phyloP scores from a whole-genome alignment of 2,113 vertebrate genomes.

The Myodes glareolus region DNA sequence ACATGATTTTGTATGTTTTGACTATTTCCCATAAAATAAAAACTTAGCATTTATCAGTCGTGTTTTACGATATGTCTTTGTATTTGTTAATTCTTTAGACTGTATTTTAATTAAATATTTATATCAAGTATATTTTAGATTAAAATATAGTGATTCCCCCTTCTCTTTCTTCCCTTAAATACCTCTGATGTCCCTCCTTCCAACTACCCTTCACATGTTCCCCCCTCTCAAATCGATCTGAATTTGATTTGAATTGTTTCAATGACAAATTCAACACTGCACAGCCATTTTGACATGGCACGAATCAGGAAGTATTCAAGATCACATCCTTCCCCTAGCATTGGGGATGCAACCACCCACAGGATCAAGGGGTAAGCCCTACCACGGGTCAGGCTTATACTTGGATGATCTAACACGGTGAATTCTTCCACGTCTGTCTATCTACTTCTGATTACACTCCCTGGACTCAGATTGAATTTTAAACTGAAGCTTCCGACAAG shows the following conservation, averaged over 20 bases:
- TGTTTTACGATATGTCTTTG: not conserved
- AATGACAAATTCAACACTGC: not conserved
- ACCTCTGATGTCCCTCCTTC: not conserved
- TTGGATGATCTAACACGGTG: not conserved
- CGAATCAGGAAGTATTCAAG: not conserved
- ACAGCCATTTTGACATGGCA: no score
- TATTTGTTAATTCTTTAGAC: not conserved
- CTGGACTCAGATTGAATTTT: not conserved
- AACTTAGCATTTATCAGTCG: not conserved
- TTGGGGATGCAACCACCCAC: not conserved
- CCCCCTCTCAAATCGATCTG: not conserved
- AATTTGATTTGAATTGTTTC: not conserved
- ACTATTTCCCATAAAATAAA: not conserved
- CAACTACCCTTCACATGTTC: not conserved
- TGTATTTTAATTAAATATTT: not conserved
- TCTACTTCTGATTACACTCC: not conserved
- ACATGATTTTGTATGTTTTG: not conserved
- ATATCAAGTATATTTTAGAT: not conserved
- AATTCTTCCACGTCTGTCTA: not conserved
- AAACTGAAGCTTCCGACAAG: not conserved
- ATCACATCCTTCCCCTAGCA: not conserved
- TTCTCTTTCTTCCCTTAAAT: not conserved
- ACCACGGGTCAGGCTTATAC: rapidly evolving
- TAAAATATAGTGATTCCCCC: not conserved
- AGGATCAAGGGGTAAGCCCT: not conserved